Conservation (phyloP, 2,113 vertebrate species). For the Hymenochirus boettgeri region DNA sequence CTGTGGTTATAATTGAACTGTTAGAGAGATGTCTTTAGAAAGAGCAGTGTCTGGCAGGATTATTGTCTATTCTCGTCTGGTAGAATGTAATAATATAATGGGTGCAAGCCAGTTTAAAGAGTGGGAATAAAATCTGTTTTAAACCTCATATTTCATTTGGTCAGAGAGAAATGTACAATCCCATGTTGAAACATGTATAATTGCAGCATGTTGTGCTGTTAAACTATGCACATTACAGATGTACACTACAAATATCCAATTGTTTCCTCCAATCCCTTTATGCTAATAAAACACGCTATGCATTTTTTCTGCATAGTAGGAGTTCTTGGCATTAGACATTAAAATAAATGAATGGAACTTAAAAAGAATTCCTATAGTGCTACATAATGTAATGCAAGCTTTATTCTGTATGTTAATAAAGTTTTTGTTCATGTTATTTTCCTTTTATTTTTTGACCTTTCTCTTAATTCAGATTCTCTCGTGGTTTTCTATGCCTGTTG, state of each 20-base stretch:
- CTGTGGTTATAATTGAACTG: slow-evolving; percentile 34
- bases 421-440: too few relatives aligned
- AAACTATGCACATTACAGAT: slow-evolving; percentile 32
- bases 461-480: too few relatives aligned
- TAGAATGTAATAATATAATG: slow-evolving; percentile 27
- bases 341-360: neutral
- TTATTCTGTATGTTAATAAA: too few relatives aligned
- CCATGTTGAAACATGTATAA: slow-evolving; percentile 35
- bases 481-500: too few relatives aligned
- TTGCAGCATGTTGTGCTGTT: slow-evolving; percentile 22
- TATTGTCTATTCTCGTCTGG: slow-evolving; percentile 21
- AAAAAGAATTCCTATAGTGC: too few relatives aligned
- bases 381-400: too few relatives aligned
- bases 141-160: slow-evolving; percentile 35
- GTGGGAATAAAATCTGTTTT: slow-evolving; percentile 23
- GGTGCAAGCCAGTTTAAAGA: slow-evolving; percentile 17
- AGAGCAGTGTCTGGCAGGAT: slow-evolving; percentile 27
- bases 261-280: slow-evolving; percentile 18
- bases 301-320: slow-evolving; percentile 8
- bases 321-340: neutral
- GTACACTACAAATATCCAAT: slow-evolving; percentile 32
- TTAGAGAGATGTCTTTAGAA: slow-evolving; percentile 20
- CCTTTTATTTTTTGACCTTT: too few relatives aligned
- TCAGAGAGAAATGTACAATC: slow-evolving; percentile 18
- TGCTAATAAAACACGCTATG: slow-evolving; percentile 13